A percentile compares a stretch with the other conserved stretches of the same genome.
Conservation (phyloP, 1,140 invertebrate species). For the Drosophila setifemur region DNA sequence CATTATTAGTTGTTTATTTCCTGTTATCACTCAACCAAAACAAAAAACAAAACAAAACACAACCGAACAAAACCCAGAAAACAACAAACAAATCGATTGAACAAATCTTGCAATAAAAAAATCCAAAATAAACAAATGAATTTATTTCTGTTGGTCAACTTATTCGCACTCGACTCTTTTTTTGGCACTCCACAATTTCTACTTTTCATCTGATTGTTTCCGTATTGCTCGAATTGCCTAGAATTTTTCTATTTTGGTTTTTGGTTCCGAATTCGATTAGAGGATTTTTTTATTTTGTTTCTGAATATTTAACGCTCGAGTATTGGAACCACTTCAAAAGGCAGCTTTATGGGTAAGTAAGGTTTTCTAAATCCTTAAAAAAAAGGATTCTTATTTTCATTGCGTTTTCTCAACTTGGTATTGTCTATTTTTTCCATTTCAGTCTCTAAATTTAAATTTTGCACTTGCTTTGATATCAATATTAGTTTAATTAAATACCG, state of each 20-base stretch:
- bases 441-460: no score
- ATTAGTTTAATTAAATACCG: not conserved
- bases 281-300: slow-evolving; percentile 24
- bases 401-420: slow-evolving; percentile 25
- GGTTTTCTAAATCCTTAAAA: not conserved
- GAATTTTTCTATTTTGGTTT: slow-evolving; percentile 24
- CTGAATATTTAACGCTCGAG: slow-evolving; percentile 16
- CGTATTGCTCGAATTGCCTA: slow-evolving; percentile 62
- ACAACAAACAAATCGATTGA: slow-evolving; percentile 35
- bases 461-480: not conserved
- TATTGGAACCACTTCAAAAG: slow-evolving; percentile 26
- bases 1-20: slow-evolving; percentile 38
- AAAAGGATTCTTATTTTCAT: not conserved
- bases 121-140: slow-evolving; percentile 44
- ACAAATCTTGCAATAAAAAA: slow-evolving; percentile 57
- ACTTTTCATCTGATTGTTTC: slow-evolving; percentile 35
- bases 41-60: slow-evolving; percentile 37
- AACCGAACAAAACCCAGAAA: slow-evolving; percentile 47
- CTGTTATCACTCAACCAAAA: slow-evolving; percentile 37
- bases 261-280: slow-evolving; percentile 18
- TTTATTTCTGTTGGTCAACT: slow-evolving; percentile 30
- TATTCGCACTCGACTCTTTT: slow-evolving; percentile 45
- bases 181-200: slow-evolving; percentile 32
- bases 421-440: no score
- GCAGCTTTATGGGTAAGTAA: slow-evolving; percentile 27